Evolutionary conservation across 2,797 vertebrate genomes (phyloP), one percentile per base, ranked within the genome.

Genomic region (Trachurus trachurus): DNA sequence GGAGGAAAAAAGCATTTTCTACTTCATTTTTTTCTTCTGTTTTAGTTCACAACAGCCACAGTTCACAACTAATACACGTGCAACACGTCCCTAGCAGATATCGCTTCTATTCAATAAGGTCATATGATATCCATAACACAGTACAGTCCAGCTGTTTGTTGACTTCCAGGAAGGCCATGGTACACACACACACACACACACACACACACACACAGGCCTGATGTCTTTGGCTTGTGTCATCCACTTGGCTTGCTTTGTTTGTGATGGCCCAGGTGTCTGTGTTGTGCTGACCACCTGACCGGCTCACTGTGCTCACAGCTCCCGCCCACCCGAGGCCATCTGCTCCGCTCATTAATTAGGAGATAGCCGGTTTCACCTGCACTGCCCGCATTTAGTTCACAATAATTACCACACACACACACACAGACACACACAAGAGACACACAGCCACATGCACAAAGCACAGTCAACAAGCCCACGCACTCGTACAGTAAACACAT

Each of bases 351-450:
- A 92, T 94, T 96, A 95, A 95, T 95, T 95, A 95, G 92, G 89
- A 94, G 92, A 89, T 90, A 90, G 92, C 93, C 92, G 93, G 93
- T 89, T 95, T 95, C 95, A 96, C 95, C 95, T 96, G 95, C 94
- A 91, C 91, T 87, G 93, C 91, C 91, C 84, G 81, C 92, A 90
- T 94, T 95, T 94, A 93, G 93, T 94, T 95, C 93, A 94, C 94
- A 92, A 94, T 94, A 95, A 95, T 95, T 93, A 94, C 91, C 91
- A 85, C 89, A 80, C 84, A 74, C 77, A 75, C 72, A 73, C 79
- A 73, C 66, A 72, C 1, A 26, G 1, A 85, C 89, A 81, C 84
- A 73, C 76, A 75, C n/a, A n/a, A n/a, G 26, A 26, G 1, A 85
- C 89, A 81, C 84, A 73, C 76, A 75, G 65, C 68, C 84, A 78